phyloP scores from a whole-genome alignment of 1,140 invertebrate species.

The Drosophila asahinai region DNA sequence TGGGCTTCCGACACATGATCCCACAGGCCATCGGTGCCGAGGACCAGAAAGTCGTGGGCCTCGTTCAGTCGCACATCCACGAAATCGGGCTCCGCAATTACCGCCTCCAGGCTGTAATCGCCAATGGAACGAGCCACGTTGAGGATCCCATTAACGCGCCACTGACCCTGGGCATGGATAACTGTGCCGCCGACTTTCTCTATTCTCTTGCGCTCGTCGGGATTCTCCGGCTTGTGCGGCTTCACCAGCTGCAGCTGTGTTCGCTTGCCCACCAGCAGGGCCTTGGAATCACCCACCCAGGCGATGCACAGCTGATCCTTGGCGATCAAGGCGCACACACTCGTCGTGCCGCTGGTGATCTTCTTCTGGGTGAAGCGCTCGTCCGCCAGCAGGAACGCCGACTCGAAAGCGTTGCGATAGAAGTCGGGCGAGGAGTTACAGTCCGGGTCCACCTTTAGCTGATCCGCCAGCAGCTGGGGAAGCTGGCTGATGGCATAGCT shows the following conservation, averaged over 20 bases:
- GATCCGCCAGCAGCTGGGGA: slow-evolving; percentile 93
- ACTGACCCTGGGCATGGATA: slow-evolving; percentile 75
- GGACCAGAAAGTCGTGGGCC: slow-evolving; percentile 95
- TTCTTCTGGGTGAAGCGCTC: slow-evolving; percentile 91
- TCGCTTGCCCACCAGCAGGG: slow-evolving; percentile 90
- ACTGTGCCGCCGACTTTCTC: slow-evolving; percentile 70
- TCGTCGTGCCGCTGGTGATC: slow-evolving; percentile 92
- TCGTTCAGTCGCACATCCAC: slow-evolving; percentile 89
- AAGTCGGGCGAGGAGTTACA: slow-evolving; percentile 35
- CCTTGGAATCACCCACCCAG: slow-evolving; percentile 98
- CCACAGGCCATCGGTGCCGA: slow-evolving; percentile 97
- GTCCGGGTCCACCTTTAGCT: slow-evolving; percentile 85
- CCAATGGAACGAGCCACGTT: slow-evolving; percentile 83
- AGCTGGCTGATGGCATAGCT: slow-evolving; percentile 94
- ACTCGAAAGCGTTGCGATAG: slow-evolving; percentile 88
- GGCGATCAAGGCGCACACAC: slow-evolving; percentile 88
- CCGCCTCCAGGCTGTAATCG: slow-evolving; percentile 86
- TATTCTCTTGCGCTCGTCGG: slow-evolving; percentile 72
- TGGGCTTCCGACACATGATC: slow-evolving; percentile 90
- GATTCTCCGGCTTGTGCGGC: slow-evolving; percentile 92
- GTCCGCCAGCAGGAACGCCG: slow-evolving; percentile 92
- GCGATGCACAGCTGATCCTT: slow-evolving; percentile 91
- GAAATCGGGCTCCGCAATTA: slow-evolving; percentile 94
- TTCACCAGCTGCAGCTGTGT: slow-evolving; percentile 88
- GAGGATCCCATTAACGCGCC: slow-evolving; percentile 82